A percentile compares a stretch with the other conserved stretches of the same genome.
These are phyloP conservation scores for Pseudomyrmex sp. DNA, from an alignment of 1,140 invertebrate genomes.

Conservation along the genomic window DNA sequence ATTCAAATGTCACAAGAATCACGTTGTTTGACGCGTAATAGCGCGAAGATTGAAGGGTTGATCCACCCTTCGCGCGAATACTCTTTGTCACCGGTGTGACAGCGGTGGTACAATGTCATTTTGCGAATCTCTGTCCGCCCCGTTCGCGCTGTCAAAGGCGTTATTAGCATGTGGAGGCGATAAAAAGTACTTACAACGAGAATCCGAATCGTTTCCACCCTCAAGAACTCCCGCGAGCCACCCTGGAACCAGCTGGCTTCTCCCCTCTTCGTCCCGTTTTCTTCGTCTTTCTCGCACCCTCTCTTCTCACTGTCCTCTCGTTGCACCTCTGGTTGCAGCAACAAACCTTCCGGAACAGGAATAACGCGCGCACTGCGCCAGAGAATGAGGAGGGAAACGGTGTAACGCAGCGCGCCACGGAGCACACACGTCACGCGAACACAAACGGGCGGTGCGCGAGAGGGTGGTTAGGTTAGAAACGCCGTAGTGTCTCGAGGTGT, in stretches of 20 bases:
- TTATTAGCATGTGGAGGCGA: neutral
- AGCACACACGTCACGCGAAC: conserved; percentile 61
- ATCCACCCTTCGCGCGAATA: neutral
- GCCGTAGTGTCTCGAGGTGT: conserved; percentile 48
- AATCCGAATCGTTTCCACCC: conserved; percentile 49
- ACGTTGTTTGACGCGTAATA: conserved; percentile 1
- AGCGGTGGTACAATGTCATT: neutral
- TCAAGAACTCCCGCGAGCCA: conserved; percentile 50
- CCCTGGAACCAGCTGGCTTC: conserved; percentile 51
- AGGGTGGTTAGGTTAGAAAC: conserved; percentile 70
- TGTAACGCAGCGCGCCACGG: conserved; percentile 63
- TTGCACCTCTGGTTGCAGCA: conserved; percentile 53
- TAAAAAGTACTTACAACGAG: conserved; percentile 51
- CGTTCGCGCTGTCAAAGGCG: neutral
- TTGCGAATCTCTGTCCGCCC: neutral
- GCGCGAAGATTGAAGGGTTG: conserved; percentile 40
- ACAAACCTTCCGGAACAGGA: conserved; percentile 53
- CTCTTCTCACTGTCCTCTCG: conserved; percentile 31
- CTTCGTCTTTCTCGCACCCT: conserved; percentile 7
- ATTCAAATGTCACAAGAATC: neutral
- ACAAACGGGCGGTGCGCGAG: conserved; percentile 61
- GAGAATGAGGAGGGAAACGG: conserved; percentile 45
- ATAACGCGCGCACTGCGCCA: conserved; percentile 54
- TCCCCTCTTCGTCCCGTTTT: conserved; percentile 30
- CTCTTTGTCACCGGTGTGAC: conserved; percentile 27